phyloP scores from a whole-genome alignment of 1,140 invertebrate genomes.

The Drosophila malerkotliana region DNA sequence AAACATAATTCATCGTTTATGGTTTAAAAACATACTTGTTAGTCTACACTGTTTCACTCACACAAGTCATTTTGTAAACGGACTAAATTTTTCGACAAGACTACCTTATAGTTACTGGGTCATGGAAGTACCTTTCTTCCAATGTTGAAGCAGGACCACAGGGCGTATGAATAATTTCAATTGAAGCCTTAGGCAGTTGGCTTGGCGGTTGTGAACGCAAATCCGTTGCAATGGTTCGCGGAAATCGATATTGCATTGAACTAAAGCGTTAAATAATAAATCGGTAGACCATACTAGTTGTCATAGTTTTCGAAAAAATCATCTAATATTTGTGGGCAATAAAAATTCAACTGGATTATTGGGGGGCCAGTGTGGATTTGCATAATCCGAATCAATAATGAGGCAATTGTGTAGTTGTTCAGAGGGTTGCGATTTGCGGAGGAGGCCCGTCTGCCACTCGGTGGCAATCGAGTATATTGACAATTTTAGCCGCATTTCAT shows the following conservation, averaged over 20 bases:
- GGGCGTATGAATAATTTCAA: neutral
- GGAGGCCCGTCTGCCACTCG: neutral
- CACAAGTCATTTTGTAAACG: no score
- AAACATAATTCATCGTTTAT: no score
- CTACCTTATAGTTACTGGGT: no score
- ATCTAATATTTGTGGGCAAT: conserved; percentile 6
- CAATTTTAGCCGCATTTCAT: conserved; percentile 65
- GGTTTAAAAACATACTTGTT: no score
- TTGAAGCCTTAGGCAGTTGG: neutral
- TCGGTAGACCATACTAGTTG: neutral
- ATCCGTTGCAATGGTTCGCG: no score
- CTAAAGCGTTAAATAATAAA: neutral
- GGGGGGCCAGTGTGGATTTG: conserved; percentile 22
- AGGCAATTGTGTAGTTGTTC: conserved; percentile 28
- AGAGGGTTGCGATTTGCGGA: neutral
- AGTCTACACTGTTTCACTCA: no score
- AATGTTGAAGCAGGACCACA: neutral
- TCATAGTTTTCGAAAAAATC: neutral
- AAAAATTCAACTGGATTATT: conserved; percentile 27
- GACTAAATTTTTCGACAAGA: no score
- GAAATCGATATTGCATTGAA: no score
- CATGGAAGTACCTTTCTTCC: no score
- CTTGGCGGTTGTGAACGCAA: no score
- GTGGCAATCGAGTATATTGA: conserved; percentile 43
- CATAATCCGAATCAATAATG: conserved; percentile 46